A percentile compares a stretch with the other conserved stretches of the same genome.
phyloP scores from a whole-genome alignment of 2,113 vertebrate genomes.

The Oreochromis spilurus region DNA sequence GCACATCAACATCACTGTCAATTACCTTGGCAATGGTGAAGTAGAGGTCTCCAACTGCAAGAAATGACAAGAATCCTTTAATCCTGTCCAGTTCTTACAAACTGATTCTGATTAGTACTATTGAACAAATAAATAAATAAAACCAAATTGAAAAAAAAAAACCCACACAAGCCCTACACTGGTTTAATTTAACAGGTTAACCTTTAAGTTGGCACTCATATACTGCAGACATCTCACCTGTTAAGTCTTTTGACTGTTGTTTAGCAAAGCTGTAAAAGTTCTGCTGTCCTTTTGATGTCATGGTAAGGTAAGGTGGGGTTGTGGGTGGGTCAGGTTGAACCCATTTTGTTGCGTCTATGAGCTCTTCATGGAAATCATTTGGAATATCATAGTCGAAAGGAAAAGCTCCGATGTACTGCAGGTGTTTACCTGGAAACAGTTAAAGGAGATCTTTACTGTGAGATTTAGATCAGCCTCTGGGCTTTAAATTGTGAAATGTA shows the following conservation, averaged over 20 bases:
- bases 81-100: background rate
- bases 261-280: background rate
- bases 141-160: background rate
- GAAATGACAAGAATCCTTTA: background rate
- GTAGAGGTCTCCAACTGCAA: background rate
- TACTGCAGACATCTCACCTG: background rate
- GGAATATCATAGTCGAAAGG: background rate
- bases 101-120: background rate
- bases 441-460: background rate
- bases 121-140: background rate
- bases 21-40: background rate
- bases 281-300: background rate
- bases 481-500: background rate
- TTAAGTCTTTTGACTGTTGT: background rate
- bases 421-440: background rate
- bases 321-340: background rate
- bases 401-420: background rate
- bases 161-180: background rate
- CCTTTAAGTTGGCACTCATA: background rate
- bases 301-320: too few species aligned
- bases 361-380: background rate
- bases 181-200: background rate
- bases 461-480: background rate
- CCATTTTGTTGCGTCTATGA: background rate
- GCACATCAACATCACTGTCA: background rate